Evolutionary conservation across 2,888 invertebrate species (phyloP).

Genomic region (Stenurella melanura): DNA sequence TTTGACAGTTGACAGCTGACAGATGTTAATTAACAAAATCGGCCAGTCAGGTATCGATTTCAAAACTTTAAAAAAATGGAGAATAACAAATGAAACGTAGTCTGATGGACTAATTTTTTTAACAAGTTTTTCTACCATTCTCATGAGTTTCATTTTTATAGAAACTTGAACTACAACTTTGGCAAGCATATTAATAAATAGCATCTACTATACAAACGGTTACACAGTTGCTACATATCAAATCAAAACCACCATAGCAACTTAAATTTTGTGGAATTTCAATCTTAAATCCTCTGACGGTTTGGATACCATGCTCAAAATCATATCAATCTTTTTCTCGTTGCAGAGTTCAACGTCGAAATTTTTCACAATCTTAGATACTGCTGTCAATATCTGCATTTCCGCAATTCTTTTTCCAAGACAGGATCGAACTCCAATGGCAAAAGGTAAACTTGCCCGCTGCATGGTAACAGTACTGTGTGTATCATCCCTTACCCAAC

Average conservation of each 20-base stretch:
- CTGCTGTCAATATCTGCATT: constrained; percentile 81
- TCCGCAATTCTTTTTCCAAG: constrained; percentile 89
- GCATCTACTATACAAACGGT: too few species aligned
- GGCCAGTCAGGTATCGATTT: too few species aligned
- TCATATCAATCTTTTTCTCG: constrained; percentile 74
- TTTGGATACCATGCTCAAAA: constrained; percentile 78
- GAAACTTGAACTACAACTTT: too few species aligned
- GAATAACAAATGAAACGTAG: too few species aligned
- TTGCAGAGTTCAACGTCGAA: constrained; percentile 76
- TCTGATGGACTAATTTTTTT: too few species aligned
- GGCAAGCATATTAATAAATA: too few species aligned
- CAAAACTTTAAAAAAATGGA: too few species aligned
- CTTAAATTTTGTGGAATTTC: constrained; percentile 61
- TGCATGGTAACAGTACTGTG: constrained; percentile 65
- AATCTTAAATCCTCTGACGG: constrained; percentile 75
- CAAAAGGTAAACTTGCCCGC: constrained; percentile 87
- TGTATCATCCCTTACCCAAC: constrained; percentile 79
- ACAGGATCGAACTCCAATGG: constrained; percentile 85
- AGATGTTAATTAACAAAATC: too few species aligned
- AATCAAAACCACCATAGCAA: background rate
- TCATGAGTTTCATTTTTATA: too few species aligned
- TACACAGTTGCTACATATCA: too few species aligned
- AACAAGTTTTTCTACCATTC: too few species aligned
- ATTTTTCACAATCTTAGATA: constrained; percentile 76
- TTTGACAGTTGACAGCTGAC: too few species aligned